Conservation (phyloP, 64 coral and sea anemone genomes). For the Platygyra sinensis region DNA sequence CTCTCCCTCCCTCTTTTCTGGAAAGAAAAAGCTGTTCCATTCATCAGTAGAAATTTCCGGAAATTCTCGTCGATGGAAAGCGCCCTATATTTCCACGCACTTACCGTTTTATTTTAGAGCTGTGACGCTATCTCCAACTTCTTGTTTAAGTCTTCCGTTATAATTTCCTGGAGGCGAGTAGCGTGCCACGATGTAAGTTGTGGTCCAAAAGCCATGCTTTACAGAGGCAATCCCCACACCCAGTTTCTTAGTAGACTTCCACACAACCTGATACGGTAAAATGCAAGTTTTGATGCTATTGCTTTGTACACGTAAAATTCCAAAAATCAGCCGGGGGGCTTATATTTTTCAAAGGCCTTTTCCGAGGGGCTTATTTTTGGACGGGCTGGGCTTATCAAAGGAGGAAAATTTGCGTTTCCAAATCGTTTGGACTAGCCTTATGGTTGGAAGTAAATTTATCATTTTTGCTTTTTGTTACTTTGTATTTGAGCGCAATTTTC, state of each 20-base stretch:
- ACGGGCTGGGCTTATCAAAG: too few relatives aligned
- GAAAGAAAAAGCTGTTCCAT: neutral
- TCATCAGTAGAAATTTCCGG: too few relatives aligned
- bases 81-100: neutral
- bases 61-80: too few relatives aligned
- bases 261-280: slow-evolving; percentile 48
- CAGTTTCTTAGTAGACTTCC: slow-evolving; percentile 63
- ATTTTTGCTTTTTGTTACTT: too few relatives aligned
- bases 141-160: slow-evolving; percentile 30
- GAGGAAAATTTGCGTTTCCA: too few relatives aligned
- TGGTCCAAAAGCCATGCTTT: slow-evolving; percentile 63
- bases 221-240: slow-evolving; percentile 70
- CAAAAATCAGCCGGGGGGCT: too few relatives aligned
- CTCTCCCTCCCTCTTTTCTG: neutral
- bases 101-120: neutral
- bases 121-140: slow-evolving; percentile 49
- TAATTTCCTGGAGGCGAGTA: slow-evolving; percentile 74
- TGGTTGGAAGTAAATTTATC: too few relatives aligned
- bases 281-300: neutral
- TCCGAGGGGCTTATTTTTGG: too few relatives aligned
- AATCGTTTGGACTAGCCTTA: too few relatives aligned
- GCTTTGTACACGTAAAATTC: too few relatives aligned
- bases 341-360: too few relatives aligned
- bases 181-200: slow-evolving; percentile 77
- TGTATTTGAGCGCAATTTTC: too few relatives aligned